Base-by-base conservation (phyloP, 92 coral and sea anemone species). In the Phenganax marumi region DNA sequence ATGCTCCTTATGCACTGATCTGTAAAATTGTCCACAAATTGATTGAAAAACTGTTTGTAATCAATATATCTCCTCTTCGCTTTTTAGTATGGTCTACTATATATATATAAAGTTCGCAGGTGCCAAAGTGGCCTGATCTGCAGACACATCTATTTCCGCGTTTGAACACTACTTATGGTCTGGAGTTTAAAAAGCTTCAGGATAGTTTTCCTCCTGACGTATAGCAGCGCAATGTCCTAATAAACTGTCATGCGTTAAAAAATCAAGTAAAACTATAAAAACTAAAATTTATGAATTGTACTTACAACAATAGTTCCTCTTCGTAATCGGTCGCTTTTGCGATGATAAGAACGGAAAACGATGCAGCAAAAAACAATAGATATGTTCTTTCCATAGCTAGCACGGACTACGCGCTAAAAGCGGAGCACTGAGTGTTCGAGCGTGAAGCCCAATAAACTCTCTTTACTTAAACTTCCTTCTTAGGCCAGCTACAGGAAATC, bases 111-210 rank as follows among this genome's bases (percentile, higher is more conserved):
- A n/a, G n/a, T n/a, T n/a, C 16, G 18, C 14, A n/a, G 68, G 6
- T 66, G 48, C 43, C 72, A 66, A 25, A 66, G 24, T 25, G 49
- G 26, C 72, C 14, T 25, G 26, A 66, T 66, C 49, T 19, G 72
- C 72, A 66, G 72, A 66, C 72, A 66, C 43, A 6, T 25, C 33
- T 66, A 66, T 8, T 66, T 66, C 72, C 72, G 72, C 72, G 10
- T 66, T 58, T 14, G 23, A 7, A 58, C 65, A 58, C 65, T 16
- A 1, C 49, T 25, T 9, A 25, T 66, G 14, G 50, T 66, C 33
- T 62, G 43, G 12, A 24, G 49, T 66, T 66, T 24, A 33, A 66
- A 12, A 49, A 18, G 5, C n/a, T 58, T 58, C 65, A 0, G 65
- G 65, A 58, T n/a, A 66, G 43, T 5, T 5, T 33, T 33, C 72